Conservation (phyloP, 2,113 vertebrate genomes). For the Tringa solitaria region DNA sequence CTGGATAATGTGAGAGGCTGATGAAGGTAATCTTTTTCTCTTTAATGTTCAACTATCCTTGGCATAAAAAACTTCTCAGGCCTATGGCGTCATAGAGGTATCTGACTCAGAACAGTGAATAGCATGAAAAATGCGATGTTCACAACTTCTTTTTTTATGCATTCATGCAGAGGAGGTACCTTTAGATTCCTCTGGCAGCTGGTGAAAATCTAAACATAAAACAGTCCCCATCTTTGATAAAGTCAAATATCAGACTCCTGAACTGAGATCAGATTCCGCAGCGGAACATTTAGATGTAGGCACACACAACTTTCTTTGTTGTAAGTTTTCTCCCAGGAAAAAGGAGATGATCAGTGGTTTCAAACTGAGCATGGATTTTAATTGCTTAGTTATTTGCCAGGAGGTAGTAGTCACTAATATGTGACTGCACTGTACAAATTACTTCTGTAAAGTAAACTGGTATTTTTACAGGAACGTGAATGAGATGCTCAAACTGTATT, state of each 20-base stretch:
- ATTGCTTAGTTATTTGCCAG: conserved; percentile 35
- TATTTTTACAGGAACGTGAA: conserved; percentile 11
- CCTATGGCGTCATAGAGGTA: background rate
- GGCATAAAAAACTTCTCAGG: background rate
- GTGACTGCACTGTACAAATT: background rate
- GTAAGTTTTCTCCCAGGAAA: conserved; percentile 26
- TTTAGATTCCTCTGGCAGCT: conserved; percentile 3
- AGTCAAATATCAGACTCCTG: conserved; percentile 19
- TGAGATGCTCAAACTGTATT: background rate
- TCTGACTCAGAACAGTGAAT: conserved; percentile 12
- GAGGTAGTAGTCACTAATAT: background rate
- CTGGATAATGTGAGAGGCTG: conserved; percentile 15
- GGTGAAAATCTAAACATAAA: conserved; percentile 46
- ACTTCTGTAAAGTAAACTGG: background rate
- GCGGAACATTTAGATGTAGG: background rate
- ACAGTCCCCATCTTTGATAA: background rate
- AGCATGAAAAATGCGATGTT: background rate
- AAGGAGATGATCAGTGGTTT: background rate
- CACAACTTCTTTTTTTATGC: background rate
- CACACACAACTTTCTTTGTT: background rate
- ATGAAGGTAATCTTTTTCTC: conserved; percentile 10
- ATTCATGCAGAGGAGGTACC: conserved; percentile 1
- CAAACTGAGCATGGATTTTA: conserved; percentile 21
- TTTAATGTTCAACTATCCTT: conserved; percentile 25
- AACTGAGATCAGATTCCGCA: background rate